Base-by-base conservation (phyloP, 30 jellyfish, hydroid and myxozoan genomes). In the Hydractinia echinata region DNA sequence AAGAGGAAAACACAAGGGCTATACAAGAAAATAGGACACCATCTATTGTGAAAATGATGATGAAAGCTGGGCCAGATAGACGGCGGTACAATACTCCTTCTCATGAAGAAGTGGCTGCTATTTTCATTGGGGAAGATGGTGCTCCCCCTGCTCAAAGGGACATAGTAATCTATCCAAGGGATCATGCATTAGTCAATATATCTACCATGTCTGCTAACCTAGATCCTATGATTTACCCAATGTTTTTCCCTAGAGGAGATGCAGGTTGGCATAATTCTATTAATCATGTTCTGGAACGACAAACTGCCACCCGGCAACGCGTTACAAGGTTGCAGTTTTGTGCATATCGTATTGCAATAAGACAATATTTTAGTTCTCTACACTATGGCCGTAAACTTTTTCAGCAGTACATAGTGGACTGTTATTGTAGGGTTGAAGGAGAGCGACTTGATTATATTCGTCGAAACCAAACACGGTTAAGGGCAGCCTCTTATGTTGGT, bases 81-180 rank as follows among this genome's bases (percentile, higher is more conserved):
- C 95, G 88, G 14, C 54, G 89, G 14, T 86, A 86, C 61, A 72
- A 88, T 77, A 68, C 21, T 61, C 94, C 93, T n/a, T 48, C 68
- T 67, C 76, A 84, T 8, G 39, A 55, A 11, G 94, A 81, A 11
- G 71, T 85, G 51, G 96, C 96, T 44, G 94, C 84, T 49, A 72
- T 86, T 7, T 86, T 79, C 56, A 91, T 86, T 49, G 94, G 88
- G 10, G 84, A 81, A 10, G 90, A 86, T 82, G 95, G 95, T 67
- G 95, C 81, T 5, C 95, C 95, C 14, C 85, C 83, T 54, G 81
- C 66, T 10, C 39, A 66, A 55, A 76, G 96, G 89, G 95, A 86
- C n/a, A 71, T 82, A 67, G 94, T 53, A 16, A 81, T 86, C 10
- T 82, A 86, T 73, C 95, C 95, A 39, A 64, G 61, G 54, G 81